These are phyloP conservation scores for Protomyctophum bolini DNA, from an alignment of 2,113 vertebrate species.

Conservation along the genomic window DNA sequence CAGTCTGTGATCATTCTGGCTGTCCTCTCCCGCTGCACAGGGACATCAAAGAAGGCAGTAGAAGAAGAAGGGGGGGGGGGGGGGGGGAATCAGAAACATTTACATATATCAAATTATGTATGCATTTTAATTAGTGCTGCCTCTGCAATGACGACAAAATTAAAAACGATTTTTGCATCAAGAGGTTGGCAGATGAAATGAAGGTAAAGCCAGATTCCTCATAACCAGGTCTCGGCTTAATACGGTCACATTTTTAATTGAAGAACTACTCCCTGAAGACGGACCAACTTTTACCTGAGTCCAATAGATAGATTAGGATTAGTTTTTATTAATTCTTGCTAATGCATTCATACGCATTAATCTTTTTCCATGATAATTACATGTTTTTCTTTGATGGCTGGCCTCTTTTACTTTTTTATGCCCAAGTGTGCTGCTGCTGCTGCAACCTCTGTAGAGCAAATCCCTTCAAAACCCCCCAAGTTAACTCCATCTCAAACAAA, in stretches of 20 bases:
- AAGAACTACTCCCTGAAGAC: slow-evolving; percentile 70
- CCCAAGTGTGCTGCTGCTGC: slow-evolving; percentile 36
- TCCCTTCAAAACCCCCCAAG: slow-evolving; percentile 18
- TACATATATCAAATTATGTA: slow-evolving; percentile 75
- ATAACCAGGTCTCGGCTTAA: slow-evolving; percentile 64
- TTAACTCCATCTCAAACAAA: slow-evolving; percentile 28
- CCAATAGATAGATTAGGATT: slow-evolving; percentile 59
- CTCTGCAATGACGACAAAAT: slow-evolving; percentile 59
- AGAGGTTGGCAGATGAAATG: slow-evolving; percentile 62
- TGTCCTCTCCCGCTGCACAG: slow-evolving; percentile 46
- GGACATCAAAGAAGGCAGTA: slow-evolving; percentile 64
- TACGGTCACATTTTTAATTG: slow-evolving; percentile 69
- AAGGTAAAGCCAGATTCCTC: slow-evolving; percentile 58
- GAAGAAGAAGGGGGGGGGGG: too few relatives aligned
- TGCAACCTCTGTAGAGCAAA: slow-evolving; percentile 20
- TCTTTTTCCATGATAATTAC: slow-evolving; percentile 65
- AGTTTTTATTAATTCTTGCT: slow-evolving; percentile 64
- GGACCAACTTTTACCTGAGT: slow-evolving; percentile 56
- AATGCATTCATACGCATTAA: slow-evolving; percentile 67
- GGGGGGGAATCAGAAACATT: slow-evolving; percentile 46
- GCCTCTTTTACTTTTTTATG: slow-evolving; percentile 45
- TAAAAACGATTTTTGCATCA: slow-evolving; percentile 46
- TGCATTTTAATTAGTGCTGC: slow-evolving; percentile 70
- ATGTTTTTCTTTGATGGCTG: slow-evolving; percentile 61
- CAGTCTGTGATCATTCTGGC: slow-evolving; percentile 55